These are phyloP conservation scores for Typhlichthys subterraneus DNA, from an alignment of 2,797 vertebrate species.

Conservation along the genomic window DNA sequence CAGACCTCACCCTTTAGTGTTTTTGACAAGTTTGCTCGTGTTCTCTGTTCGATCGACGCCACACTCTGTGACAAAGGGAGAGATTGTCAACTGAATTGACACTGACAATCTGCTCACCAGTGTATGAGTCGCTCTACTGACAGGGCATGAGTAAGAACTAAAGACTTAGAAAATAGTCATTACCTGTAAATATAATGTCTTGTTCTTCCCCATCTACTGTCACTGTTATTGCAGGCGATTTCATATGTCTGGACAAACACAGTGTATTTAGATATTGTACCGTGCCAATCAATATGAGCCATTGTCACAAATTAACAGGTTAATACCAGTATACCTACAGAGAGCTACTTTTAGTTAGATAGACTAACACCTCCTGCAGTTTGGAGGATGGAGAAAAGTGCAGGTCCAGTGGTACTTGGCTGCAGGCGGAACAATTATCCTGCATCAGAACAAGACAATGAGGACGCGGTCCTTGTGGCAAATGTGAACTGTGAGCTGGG, in stretches of 20 bases:
- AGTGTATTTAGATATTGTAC: not conserved
- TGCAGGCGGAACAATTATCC: conserved; percentile 92
- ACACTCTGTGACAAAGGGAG: conserved; percentile 73
- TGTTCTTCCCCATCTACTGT: conserved; percentile 91
- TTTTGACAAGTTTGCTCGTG: conserved; percentile 90
- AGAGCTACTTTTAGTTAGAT: conserved; percentile 85
- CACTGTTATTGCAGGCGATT: conserved; percentile 91
- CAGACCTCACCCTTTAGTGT: conserved; percentile 84
- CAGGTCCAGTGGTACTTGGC: conserved; percentile 88
- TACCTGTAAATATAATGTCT: conserved; percentile 95
- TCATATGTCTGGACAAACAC: conserved; percentile 85
- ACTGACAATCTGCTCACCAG: conserved; percentile 9
- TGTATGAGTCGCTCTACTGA: not conserved
- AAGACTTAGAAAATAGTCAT: conserved; percentile 26
- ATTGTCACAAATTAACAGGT: not conserved
- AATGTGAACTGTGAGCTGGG: not conserved
- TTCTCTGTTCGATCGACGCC: conserved; percentile 91
- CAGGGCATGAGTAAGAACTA: not conserved
- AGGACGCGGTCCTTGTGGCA: not conserved
- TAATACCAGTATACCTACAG: conserved; percentile 79
- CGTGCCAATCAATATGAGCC: not conserved
- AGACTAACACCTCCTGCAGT: conserved; percentile 89
- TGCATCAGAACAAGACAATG: conserved; percentile 42
- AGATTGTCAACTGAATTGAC: conserved; percentile 43
- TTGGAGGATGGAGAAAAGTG: conserved; percentile 87